These are phyloP conservation scores for Forbesichthys papilliferus DNA, from an alignment of 2,113 vertebrate genomes.

Conservation along the genomic window DNA sequence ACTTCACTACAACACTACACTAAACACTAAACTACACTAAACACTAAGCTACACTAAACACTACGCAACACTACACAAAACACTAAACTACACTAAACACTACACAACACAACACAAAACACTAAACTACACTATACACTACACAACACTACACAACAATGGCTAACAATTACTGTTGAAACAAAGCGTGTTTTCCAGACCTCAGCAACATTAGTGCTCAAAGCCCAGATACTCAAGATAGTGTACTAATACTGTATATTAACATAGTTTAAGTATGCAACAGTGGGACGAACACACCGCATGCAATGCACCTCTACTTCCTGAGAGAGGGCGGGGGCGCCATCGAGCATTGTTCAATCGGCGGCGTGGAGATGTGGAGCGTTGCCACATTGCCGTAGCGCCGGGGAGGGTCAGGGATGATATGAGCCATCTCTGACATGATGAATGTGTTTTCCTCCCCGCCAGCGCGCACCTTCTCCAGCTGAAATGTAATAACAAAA, in stretches of 20 bases:
- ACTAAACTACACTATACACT: no score
- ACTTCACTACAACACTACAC: no score
- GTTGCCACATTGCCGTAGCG: conserved; percentile 42
- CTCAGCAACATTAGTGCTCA: conserved; percentile 11
- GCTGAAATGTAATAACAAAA: conserved; percentile 73
- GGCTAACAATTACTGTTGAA: no score
- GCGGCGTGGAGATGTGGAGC: conserved; percentile 55
- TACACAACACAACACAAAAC: no score
- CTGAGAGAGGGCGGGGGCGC: conserved; percentile 37
- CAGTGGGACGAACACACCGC: conserved; percentile 42
- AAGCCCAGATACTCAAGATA: neutral
- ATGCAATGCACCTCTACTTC: conserved; percentile 53
- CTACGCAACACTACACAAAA: no score
- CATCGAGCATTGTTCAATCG: conserved; percentile 67
- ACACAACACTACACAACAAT: no score
- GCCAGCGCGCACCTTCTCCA: conserved; percentile 61
- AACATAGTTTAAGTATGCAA: neutral
- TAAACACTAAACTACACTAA: no score
- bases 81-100: no score
- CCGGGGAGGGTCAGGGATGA: conserved; percentile 64
- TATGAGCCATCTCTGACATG: conserved; percentile 66
- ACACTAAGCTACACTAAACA: no score
- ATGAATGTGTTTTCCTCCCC: conserved; percentile 74
- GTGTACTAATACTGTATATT: no score
- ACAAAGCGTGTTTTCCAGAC: conserved; percentile 1